A percentile compares a stretch with the other conserved stretches of the same genome.
Evolutionary conservation across 2,113 vertebrate genomes (phyloP).

Genomic region (Rhabdornis inornatus): DNA sequence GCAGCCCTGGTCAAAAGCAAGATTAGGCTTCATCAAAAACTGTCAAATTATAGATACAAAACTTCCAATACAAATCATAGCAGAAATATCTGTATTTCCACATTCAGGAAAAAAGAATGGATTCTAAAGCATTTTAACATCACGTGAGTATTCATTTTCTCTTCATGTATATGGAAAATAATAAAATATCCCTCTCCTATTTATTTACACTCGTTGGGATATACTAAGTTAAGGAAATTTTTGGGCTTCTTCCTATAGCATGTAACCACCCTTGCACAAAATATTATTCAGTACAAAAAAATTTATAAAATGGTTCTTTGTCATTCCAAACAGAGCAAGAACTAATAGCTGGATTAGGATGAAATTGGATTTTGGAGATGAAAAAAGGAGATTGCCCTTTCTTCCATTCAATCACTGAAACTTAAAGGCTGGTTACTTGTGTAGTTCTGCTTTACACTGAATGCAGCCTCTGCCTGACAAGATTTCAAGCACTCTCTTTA

Average conservation of each 20-base stretch:
- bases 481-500: background rate
- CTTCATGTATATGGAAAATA: background rate
- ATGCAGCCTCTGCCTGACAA: background rate
- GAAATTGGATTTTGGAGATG: background rate
- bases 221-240: background rate
- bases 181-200: background rate
- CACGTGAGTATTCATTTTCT: background rate
- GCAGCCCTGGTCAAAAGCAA: background rate
- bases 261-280: background rate
- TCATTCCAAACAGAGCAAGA: background rate
- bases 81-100: background rate
- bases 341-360: background rate
- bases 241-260: background rate
- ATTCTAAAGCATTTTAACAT: background rate
- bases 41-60: background rate
- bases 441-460: background rate
- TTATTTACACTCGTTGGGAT: background rate
- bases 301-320: background rate
- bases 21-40: accelerated
- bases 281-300: background rate
- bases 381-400: background rate
- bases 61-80: background rate
- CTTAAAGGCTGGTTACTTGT: background rate
- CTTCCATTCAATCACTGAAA: background rate
- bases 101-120: background rate